Evolutionary conservation across 2,888 invertebrate species (phyloP).

Genomic region (Pediacus dermestoides): DNA sequence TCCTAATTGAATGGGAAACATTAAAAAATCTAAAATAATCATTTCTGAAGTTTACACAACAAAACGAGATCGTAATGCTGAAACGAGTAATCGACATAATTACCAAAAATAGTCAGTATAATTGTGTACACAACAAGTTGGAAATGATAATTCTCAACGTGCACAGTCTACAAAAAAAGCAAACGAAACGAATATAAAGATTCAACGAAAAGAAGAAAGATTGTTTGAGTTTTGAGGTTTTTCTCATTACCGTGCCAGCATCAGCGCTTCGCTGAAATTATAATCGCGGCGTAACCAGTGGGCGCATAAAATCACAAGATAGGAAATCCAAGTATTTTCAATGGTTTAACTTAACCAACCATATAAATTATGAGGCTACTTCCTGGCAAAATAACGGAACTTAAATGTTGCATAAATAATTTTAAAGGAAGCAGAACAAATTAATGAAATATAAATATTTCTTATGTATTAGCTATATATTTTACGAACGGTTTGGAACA

Average conservation of each 20-base stretch:
- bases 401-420: constrained; percentile 40
- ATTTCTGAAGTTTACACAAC: too few species aligned
- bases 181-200: too few species aligned
- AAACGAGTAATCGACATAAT: too few species aligned
- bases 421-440: constrained; percentile 27
- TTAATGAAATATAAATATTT: constrained; percentile 32
- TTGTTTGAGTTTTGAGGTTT: background rate
- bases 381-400: constrained; percentile 41
- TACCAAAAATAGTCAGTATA: too few species aligned
- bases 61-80: too few species aligned
- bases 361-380: constrained; percentile 39
- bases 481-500: constrained; percentile 2
- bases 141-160: too few species aligned
- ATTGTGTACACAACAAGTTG: too few species aligned
- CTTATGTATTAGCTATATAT: too few species aligned
- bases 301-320: constrained; percentile 35
- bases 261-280: background rate
- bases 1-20: too few species aligned
- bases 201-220: too few species aligned
- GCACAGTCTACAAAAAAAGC: too few species aligned
- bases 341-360: constrained; percentile 35
- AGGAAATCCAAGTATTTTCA: constrained; percentile 35
- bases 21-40: too few species aligned
- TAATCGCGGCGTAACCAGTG: constrained; percentile 17
- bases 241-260: background rate